Evolutionary conservation across 2,113 vertebrate species (phyloP).

Genomic region (Thymallus thymallus): DNA sequence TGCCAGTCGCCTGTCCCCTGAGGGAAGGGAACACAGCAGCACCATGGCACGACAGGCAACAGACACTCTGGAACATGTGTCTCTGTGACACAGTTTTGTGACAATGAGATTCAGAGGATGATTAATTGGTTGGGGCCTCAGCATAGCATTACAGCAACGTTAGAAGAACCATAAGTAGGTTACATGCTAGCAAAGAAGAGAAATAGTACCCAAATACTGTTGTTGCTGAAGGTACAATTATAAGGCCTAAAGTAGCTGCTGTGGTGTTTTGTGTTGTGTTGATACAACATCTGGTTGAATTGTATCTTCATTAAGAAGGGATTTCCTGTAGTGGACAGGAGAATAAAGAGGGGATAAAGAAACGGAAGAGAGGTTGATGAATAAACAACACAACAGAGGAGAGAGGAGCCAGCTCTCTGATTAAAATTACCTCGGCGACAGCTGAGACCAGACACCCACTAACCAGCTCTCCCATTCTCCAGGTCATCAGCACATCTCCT

Average conservation of each 20-base stretch:
- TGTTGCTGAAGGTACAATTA: neutral
- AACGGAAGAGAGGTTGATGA: no score
- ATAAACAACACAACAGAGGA: no score
- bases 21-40: neutral
- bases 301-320: no score
- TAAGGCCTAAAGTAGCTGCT: no score
- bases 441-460: neutral
- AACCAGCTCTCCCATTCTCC: neutral
- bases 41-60: neutral
- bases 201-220: neutral
- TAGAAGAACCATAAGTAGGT: neutral
- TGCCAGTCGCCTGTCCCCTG: neutral
- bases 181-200: neutral
- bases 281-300: no score
- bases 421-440: neutral
- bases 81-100: neutral
- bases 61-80: neutral
- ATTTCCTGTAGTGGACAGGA: no score
- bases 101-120: neutral
- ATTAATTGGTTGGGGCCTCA: neutral
- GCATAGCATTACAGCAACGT: neutral
- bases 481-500: neutral
- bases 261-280: no score
- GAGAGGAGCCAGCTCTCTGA: no score
- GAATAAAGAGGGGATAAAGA: no score